Evolutionary conservation across 92 coral and sea anemone species (phyloP).

Genomic region (Galaxea fascicularis): DNA sequence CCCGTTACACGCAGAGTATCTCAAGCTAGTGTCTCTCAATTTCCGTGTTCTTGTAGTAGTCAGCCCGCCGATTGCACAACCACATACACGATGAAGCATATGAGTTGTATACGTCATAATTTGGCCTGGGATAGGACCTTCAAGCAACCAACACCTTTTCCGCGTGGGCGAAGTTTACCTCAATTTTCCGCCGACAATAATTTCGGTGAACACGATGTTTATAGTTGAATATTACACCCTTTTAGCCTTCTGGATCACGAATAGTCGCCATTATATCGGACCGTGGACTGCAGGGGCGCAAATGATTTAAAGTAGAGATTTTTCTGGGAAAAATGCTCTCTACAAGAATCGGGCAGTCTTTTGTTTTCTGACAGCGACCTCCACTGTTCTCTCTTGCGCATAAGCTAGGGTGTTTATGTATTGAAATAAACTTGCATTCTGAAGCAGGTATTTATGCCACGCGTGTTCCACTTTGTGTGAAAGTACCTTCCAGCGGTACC

Average conservation of each 20-base stretch:
- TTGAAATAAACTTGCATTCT: too few species aligned
- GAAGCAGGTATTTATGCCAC: too few species aligned
- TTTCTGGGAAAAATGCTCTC: background rate
- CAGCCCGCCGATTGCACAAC: background rate
- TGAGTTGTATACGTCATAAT: background rate
- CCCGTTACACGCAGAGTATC: background rate
- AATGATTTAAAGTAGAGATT: background rate
- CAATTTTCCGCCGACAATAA: background rate
- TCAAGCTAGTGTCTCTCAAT: too few species aligned
- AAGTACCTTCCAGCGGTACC: too few species aligned
- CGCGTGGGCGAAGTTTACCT: constrained; percentile 2
- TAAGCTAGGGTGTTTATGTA: too few species aligned
- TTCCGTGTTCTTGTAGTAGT: background rate
- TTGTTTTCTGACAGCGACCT: too few species aligned
- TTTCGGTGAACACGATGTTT: background rate
- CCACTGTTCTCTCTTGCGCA: too few species aligned
- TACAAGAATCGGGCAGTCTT: too few species aligned
- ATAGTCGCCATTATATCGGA: background rate
- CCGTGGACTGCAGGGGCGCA: background rate
- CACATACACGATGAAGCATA: background rate
- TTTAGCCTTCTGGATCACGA: background rate
- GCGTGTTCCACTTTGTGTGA: too few species aligned
- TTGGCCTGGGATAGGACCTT: background rate
- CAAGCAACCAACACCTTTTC: constrained; percentile 14
- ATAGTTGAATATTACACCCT: background rate